Conservation (phyloP, 2,888 invertebrate genomes). For the Eilema sororculum region DNA sequence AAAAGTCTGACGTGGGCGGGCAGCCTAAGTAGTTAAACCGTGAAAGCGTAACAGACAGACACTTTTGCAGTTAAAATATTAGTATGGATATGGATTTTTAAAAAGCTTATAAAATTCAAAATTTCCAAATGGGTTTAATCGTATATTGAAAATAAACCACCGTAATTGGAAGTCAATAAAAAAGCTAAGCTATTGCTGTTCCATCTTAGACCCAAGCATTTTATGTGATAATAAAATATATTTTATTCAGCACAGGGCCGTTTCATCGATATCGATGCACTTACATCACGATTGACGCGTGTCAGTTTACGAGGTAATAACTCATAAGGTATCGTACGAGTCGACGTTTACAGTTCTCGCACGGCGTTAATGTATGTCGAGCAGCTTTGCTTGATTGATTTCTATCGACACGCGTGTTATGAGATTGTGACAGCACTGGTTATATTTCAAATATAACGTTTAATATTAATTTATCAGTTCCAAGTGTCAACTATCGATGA, state of each 20-base stretch:
- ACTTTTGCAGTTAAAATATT: too few species aligned
- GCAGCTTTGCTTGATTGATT: constrained; percentile 67
- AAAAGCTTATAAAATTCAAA: too few species aligned
- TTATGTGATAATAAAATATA: neutral
- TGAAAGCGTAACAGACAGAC: too few species aligned
- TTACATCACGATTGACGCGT: constrained; percentile 64
- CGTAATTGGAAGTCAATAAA: too few species aligned
- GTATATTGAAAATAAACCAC: too few species aligned
- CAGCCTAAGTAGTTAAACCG: too few species aligned
- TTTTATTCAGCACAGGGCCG: neutral
- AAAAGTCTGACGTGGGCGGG: too few species aligned
- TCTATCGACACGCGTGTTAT: constrained; percentile 59
- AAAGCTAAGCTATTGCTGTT: neutral
- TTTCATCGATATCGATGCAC: constrained; percentile 47
- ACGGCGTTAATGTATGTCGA: constrained; percentile 66
- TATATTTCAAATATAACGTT: neutral
- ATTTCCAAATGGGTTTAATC: too few species aligned
- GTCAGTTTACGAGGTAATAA: constrained; percentile 74
- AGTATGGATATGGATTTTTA: too few species aligned
- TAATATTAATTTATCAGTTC: constrained; percentile 6
- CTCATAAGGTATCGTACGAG: constrained; percentile 68
- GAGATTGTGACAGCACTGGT: constrained; percentile 18
- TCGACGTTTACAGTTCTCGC: constrained; percentile 74
- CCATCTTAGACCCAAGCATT: neutral
- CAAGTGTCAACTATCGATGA: neutral